Evolutionary conservation across 1,140 invertebrate genomes (phyloP).

Genomic region (Drosophila neocordata): DNA sequence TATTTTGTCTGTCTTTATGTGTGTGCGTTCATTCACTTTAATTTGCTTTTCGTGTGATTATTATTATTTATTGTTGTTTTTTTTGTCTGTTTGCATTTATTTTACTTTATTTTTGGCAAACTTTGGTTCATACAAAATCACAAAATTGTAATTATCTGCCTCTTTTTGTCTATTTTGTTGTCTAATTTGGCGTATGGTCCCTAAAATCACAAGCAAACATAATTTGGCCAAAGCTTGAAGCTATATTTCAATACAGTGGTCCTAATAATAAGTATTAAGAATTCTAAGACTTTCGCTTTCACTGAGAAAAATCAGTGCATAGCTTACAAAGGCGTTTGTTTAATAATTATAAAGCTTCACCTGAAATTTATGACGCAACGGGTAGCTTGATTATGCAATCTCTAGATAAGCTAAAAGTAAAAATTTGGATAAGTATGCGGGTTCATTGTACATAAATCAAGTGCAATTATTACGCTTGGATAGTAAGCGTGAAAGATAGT

Average conservation of each 20-base stretch:
- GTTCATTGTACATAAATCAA: too few relatives aligned
- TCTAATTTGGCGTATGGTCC: slow-evolving; percentile 6
- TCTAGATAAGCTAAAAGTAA: too few relatives aligned
- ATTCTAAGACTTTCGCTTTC: neutral
- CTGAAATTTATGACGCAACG: too few relatives aligned
- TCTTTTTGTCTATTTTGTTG: neutral
- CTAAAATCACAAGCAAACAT: neutral
- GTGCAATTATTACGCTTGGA: too few relatives aligned
- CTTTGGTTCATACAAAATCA: neutral
- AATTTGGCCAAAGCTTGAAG: neutral
- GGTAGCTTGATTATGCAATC: too few relatives aligned
- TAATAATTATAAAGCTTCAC: too few relatives aligned
- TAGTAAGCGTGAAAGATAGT: too few relatives aligned
- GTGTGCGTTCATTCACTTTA: slow-evolving; percentile 57
- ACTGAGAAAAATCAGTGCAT: too few relatives aligned
- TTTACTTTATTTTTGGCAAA: slow-evolving; percentile 45
- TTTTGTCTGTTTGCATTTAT: slow-evolving; percentile 30
- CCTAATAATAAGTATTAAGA: slow-evolving; percentile 48
- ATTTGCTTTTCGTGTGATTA: slow-evolving; percentile 37
- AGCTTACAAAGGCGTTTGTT: too few relatives aligned
- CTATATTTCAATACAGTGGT: neutral
- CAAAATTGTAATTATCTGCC: slow-evolving; percentile 51
- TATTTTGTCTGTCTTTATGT: neutral
- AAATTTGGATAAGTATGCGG: too few relatives aligned
- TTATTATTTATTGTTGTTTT: slow-evolving; percentile 45